Evolutionary conservation across 2,797 vertebrate species (phyloP).

Genomic region (Emys orbicularis): DNA sequence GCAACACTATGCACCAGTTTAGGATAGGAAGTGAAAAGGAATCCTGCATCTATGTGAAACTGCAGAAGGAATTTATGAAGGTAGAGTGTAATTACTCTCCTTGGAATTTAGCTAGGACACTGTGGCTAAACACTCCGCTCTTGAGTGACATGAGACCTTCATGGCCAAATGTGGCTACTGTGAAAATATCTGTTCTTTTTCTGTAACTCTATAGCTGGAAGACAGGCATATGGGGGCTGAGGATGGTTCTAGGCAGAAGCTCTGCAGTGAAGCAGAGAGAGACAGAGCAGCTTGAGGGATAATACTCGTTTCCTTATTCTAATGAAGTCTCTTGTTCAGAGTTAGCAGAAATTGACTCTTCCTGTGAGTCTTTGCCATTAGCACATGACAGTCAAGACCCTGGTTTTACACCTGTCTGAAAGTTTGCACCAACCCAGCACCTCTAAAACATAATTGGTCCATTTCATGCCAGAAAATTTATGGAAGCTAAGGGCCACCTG

Average conservation of each 20-base stretch:
- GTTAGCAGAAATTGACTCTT: constrained; percentile 49
- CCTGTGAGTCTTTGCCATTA: constrained; percentile 46
- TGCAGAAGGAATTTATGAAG: neutral
- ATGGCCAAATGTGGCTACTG: constrained; percentile 24
- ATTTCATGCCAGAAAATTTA: constrained; percentile 25
- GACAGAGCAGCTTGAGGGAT: neutral
- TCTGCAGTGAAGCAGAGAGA: neutral
- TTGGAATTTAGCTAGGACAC: constrained; percentile 32
- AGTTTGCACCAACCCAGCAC: neutral
- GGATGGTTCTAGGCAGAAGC: neutral
- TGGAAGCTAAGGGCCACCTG: constrained; percentile 20
- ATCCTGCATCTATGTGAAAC: neutral
- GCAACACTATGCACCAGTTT: neutral
- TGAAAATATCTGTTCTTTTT: neutral
- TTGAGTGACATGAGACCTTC: neutral
- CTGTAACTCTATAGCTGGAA: neutral
- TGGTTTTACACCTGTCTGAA: constrained; percentile 19
- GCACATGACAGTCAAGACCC: neutral
- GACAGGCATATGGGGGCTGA: neutral
- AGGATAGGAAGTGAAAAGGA: neutral
- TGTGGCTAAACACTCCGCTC: neutral
- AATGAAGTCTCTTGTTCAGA: constrained; percentile 9
- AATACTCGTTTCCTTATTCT: neutral
- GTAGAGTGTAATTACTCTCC: neutral
- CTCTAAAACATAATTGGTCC: constrained; percentile 21